Base-by-base conservation (phyloP, 2,888 invertebrate species). In the Tetrapedia diversipes region DNA sequence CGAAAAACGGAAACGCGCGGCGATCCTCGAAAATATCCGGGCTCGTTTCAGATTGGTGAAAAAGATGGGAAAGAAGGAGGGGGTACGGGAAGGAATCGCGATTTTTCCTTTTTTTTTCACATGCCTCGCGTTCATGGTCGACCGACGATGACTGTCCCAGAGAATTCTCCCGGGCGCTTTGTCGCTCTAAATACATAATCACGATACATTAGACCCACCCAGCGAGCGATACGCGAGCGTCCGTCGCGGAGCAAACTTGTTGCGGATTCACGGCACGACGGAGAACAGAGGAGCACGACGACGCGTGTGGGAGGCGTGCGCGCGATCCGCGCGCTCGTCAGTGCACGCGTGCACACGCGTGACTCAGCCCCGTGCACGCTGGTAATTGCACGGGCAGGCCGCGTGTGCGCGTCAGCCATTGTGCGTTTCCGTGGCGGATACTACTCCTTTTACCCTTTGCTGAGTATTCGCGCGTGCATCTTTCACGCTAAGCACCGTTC, bases 401-500 rank as follows among this genome's bases (percentile, higher is more conserved):
- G 61, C 70, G 77, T 76, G 77, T 77, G 79, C 78, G 81, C 72
- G 79, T 75, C 61, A 72, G 77, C 76, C 68, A 84, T 84, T 86
- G 81, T 86, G 80, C 83, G 77, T 85, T 88, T 86, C 85, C 82
- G 82, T 70, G 68, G 61, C 84, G 85, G 85, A 86, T 86, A 82
- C 84, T 79, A 77, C 85, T 85, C 79, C 85, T 85, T 87, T 87
- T 82, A 82, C 82, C 81, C 82, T 82, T 81, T 81, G 73, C 54
- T 67, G 61, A 74, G 77, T 76, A 74, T 73, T 64, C 77, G 67
- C 66, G 64, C 74, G 60, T 71, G 34, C 73, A 74, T 70, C 54
- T 61, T 68, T 51, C 63, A 37, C 57, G 49, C 22, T 61, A 32
- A 74, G 61, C 67, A 70, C 59, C 57, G 69, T 29, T 47, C 64